These are phyloP conservation scores for Petrophora chlorosata DNA, from an alignment of 2,888 invertebrate genomes.

Conservation along the genomic window DNA sequence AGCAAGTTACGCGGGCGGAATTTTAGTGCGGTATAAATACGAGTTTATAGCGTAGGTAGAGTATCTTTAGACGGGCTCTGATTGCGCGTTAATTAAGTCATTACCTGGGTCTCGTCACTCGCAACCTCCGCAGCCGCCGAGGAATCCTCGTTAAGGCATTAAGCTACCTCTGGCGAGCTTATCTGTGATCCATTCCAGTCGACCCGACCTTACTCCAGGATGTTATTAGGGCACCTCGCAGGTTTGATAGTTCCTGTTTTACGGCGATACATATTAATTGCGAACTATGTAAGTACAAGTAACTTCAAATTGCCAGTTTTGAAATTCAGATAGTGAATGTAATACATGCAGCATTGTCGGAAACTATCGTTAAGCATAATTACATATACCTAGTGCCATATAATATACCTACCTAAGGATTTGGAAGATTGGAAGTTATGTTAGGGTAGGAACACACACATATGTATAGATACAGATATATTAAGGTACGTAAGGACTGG, in stretches of 20 bases:
- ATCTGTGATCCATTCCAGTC: conserved; percentile 42
- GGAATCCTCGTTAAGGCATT: conserved; percentile 59
- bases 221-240: not conserved
- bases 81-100: conserved; percentile 68
- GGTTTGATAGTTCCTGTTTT: not conserved
- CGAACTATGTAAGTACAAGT: not conserved
- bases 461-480: too few species aligned
- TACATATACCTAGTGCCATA: too few species aligned
- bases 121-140: conserved; percentile 40
- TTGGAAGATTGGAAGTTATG: too few species aligned
- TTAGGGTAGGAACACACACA: too few species aligned
- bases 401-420: too few species aligned
- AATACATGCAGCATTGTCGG: too few species aligned
- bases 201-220: conserved; percentile 8
- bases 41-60: conserved; percentile 19
- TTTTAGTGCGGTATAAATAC: conserved; percentile 4
- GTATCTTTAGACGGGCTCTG: conserved; percentile 43
- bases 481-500: not conserved
- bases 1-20: too few species aligned
- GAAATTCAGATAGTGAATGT: too few species aligned
- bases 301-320: too few species aligned
- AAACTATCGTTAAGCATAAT: too few species aligned
- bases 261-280: not conserved
- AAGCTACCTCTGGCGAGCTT: conserved; percentile 46
- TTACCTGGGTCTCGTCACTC: conserved; percentile 58